Percentiles rank a stretch among this genome's conserved stretches.
Conservation (phyloP, 2,113 vertebrate genomes). For the Pollachius pollachius region DNA sequence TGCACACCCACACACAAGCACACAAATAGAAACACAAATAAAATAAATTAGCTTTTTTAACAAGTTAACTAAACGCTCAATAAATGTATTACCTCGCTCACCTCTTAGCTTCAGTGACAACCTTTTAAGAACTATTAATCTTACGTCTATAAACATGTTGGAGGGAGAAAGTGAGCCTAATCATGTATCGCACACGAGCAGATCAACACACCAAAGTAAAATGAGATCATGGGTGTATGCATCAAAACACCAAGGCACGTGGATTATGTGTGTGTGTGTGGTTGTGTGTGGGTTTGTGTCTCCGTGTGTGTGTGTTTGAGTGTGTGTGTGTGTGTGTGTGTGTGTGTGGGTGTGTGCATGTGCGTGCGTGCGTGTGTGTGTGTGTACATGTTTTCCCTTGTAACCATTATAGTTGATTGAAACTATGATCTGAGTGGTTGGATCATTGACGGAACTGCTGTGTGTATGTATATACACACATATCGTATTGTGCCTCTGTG, state of each 20-base stretch:
- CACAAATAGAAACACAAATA: not conserved
- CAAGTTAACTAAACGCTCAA: too few relatives aligned
- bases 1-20: not conserved
- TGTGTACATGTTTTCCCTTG: constrained; percentile 32
- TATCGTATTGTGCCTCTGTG: not conserved
- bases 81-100: too few relatives aligned
- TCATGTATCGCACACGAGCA: too few relatives aligned
- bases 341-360: not conserved
- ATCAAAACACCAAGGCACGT: not conserved
- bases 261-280: too few relatives aligned
- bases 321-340: constrained; percentile 3
- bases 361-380: not conserved
- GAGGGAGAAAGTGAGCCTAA: too few relatives aligned
- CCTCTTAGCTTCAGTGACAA: too few relatives aligned
- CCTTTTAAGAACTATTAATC: too few relatives aligned
- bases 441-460: constrained; percentile 62
- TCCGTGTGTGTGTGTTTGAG: too few relatives aligned
- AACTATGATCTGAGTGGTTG: constrained; percentile 53
- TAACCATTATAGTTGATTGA: constrained; percentile 60
- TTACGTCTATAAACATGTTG: too few relatives aligned
- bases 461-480: constrained; percentile 29
- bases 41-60: too few relatives aligned
- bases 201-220: too few relatives aligned
- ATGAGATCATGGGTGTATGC: too few relatives aligned
- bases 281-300: not conserved